Conservation (phyloP, 2,113 vertebrate genomes). For the Rhombomys opimus region DNA sequence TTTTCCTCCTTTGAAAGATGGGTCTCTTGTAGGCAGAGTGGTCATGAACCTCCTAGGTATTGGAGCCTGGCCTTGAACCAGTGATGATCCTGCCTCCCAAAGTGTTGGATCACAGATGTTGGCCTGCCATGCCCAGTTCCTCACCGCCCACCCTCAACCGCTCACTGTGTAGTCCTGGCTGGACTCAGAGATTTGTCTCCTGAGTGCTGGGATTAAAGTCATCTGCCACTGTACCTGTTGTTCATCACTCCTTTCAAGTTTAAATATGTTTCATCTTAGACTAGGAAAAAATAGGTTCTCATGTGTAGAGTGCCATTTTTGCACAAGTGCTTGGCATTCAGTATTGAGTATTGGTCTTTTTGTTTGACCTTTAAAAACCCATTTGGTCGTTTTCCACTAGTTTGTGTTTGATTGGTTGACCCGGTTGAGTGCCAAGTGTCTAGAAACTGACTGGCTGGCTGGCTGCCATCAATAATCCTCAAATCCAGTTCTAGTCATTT, state of each 20-base stretch:
- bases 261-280: neutral
- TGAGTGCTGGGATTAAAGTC: neutral
- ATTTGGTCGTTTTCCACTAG: neutral
- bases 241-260: neutral
- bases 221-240: neutral
- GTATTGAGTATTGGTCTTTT: neutral
- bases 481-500: constrained; percentile 20
- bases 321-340: neutral
- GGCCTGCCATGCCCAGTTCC: neutral
- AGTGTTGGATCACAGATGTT: neutral
- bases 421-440: neutral
- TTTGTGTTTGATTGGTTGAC: neutral
- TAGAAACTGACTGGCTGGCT: neutral
- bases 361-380: neutral
- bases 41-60: neutral
- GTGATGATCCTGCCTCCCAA: neutral
- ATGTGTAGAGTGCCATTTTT: neutral
- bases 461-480: neutral
- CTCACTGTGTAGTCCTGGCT: neutral
- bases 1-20: neutral
- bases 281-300: neutral
- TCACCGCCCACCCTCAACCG: neutral
- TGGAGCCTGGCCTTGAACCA: neutral
- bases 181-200: neutral
- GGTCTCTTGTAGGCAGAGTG: neutral